Conservation (phyloP, 2,888 invertebrate genomes). For the Aphidoletes aphidimyza region DNA sequence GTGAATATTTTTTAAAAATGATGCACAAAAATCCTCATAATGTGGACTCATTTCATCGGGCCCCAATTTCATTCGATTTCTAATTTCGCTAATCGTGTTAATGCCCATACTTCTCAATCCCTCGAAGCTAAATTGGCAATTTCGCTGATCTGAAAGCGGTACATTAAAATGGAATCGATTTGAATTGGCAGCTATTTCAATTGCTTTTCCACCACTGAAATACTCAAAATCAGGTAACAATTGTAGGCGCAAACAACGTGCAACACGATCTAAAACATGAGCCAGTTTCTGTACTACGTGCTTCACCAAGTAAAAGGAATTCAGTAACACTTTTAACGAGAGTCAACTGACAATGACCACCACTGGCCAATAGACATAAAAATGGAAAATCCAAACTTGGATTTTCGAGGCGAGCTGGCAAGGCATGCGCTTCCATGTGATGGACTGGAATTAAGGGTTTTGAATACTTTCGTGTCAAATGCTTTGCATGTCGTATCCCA, state of each 20-base stretch:
- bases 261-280: slow-evolving; percentile 94
- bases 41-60: slow-evolving; percentile 80
- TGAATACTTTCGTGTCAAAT: slow-evolving; percentile 72
- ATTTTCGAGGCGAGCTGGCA: slow-evolving; percentile 82
- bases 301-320: slow-evolving; percentile 83
- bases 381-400: slow-evolving; percentile 74
- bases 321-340: slow-evolving; percentile 78
- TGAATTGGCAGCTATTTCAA: slow-evolving; percentile 84
- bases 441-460: slow-evolving; percentile 95
- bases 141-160: slow-evolving; percentile 72
- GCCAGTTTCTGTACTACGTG: slow-evolving; percentile 89
- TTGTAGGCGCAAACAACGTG: slow-evolving; percentile 83
- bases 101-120: slow-evolving; percentile 68
- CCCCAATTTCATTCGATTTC: slow-evolving; percentile 71
- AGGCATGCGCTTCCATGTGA: slow-evolving; percentile 99
- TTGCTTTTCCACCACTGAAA: slow-evolving; percentile 84
- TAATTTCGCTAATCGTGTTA: slow-evolving; percentile 61
- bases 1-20: slow-evolving; percentile 79
- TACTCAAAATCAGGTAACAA: slow-evolving; percentile 79
- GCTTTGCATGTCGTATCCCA: slow-evolving; percentile 85
- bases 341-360: slow-evolving; percentile 89
- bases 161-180: slow-evolving; percentile 74
- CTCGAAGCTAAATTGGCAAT: slow-evolving; percentile 93
- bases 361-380: slow-evolving; percentile 88
- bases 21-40: slow-evolving; percentile 85